phyloP scores from a whole-genome alignment of 2,888 invertebrate genomes.

The Pterostichus niger region DNA sequence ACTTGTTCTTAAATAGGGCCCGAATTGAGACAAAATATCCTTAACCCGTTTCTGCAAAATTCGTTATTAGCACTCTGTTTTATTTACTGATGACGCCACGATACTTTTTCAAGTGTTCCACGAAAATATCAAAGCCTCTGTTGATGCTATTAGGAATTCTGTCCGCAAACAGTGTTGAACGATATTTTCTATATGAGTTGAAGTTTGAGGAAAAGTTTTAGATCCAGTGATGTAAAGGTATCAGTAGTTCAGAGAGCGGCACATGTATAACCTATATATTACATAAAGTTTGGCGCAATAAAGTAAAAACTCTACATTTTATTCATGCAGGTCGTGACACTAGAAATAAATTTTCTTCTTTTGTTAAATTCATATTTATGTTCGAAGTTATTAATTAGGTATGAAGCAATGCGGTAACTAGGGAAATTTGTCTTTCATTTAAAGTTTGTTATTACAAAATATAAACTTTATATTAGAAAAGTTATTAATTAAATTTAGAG shows the following conservation, averaged over 20 bases:
- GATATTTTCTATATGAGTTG: slow-evolving; percentile 39
- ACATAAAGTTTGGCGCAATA: slow-evolving; percentile 25
- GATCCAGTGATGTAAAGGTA: slow-evolving; percentile 15
- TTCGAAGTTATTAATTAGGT: slow-evolving; percentile 19
- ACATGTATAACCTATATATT: slow-evolving; percentile 46
- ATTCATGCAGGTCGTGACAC: slow-evolving; percentile 13
- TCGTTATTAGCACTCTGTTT: not conserved
- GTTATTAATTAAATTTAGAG: no score
- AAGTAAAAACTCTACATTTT: slow-evolving; percentile 31
- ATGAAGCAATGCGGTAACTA: not conserved
- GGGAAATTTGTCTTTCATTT: no score
- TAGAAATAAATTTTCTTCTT: slow-evolving; percentile 18
- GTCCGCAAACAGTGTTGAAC: slow-evolving; percentile 33
- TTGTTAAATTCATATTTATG: slow-evolving; percentile 6
- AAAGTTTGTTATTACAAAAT: no score
- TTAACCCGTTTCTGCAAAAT: not conserved
- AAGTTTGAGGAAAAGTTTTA: slow-evolving; percentile 32
- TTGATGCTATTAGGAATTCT: slow-evolving; percentile 24
- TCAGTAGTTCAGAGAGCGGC: slow-evolving; percentile 41
- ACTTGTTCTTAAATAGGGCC: no score
- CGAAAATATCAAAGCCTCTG: not conserved
- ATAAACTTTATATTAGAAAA: no score
- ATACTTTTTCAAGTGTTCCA: not conserved
- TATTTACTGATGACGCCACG: not conserved
- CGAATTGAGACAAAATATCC: no score